A percentile compares a stretch with the other conserved stretches of the same genome.
Evolutionary conservation across 2,797 vertebrate genomes (phyloP).

Genomic region (Cephalopachus bancanus): DNA sequence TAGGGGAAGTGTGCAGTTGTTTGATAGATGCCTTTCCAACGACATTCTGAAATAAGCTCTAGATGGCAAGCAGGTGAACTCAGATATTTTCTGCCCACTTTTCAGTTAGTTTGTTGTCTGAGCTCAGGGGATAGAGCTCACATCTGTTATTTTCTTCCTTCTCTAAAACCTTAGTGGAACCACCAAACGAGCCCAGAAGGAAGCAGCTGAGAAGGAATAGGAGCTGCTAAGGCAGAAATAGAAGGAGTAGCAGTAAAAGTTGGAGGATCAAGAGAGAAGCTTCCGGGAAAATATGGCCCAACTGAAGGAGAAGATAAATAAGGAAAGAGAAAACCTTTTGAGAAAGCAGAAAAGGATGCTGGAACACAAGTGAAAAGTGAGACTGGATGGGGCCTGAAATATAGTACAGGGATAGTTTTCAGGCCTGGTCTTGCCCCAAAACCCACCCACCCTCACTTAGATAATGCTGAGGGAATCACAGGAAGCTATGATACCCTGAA

Average conservation of each 20-base stretch:
- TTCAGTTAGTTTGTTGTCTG: not conserved
- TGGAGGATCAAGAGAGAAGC: not conserved
- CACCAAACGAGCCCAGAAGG: not conserved
- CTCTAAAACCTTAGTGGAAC: not conserved
- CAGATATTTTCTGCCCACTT: not conserved
- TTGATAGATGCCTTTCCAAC: not conserved
- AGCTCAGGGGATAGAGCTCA: not conserved
- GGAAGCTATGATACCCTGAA: not conserved
- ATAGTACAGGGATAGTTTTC: not conserved
- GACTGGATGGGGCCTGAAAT: not conserved
- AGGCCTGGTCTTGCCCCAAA: not conserved
- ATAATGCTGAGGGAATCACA: not conserved
- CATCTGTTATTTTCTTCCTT: not conserved
- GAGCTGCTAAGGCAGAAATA: conserved; percentile 2
- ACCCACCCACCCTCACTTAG: not conserved
- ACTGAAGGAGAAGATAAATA: not conserved
- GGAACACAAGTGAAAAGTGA: conserved; percentile 3
- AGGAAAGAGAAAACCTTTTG: not conserved
- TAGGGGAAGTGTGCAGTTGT: rapidly evolving
- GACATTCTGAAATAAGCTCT: not conserved
- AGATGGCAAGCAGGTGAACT: not conserved
- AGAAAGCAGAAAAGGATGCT: not conserved
- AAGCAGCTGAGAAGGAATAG: not conserved
- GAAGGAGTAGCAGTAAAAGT: not conserved
- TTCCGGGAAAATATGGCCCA: not conserved